Percentiles rank a stretch among this genome's conserved stretches.
Conservation (phyloP, 2,113 vertebrate species). For the Laticauda colubrina region DNA sequence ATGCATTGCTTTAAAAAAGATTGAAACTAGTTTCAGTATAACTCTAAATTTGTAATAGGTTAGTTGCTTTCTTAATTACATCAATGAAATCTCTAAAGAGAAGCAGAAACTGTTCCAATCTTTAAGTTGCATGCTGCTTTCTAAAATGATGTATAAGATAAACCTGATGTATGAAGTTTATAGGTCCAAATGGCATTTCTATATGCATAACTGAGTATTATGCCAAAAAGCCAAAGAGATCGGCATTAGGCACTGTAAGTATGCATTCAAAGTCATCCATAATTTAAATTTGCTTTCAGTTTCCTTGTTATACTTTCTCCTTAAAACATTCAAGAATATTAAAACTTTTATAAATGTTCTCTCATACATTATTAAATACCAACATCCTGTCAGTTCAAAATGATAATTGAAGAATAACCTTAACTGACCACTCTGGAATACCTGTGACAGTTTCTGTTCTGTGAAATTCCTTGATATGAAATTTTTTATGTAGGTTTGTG, state of each 20-base stretch:
- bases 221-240: neutral
- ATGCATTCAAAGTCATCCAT: neutral
- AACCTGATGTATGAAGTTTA: neutral
- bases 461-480: neutral
- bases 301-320: conserved; percentile 1
- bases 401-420: neutral
- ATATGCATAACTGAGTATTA: fast-evolving
- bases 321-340: conserved; percentile 24
- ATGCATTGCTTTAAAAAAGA: neutral
- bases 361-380: conserved; percentile 1
- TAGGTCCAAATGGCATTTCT: neutral
- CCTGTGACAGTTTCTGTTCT: neutral
- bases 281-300: neutral
- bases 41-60: neutral
- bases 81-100: neutral
- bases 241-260: neutral
- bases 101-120: fast-evolving
- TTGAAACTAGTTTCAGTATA: neutral
- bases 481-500: neutral
- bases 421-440: conserved; percentile 4
- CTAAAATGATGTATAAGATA: neutral
- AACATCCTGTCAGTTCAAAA: neutral
- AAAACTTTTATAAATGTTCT: conserved; percentile 13
- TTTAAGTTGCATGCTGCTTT: neutral
- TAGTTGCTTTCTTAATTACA: neutral